phyloP scores from a whole-genome alignment of 2,888 invertebrate genomes.

The Pyrrhosoma nymphula region DNA sequence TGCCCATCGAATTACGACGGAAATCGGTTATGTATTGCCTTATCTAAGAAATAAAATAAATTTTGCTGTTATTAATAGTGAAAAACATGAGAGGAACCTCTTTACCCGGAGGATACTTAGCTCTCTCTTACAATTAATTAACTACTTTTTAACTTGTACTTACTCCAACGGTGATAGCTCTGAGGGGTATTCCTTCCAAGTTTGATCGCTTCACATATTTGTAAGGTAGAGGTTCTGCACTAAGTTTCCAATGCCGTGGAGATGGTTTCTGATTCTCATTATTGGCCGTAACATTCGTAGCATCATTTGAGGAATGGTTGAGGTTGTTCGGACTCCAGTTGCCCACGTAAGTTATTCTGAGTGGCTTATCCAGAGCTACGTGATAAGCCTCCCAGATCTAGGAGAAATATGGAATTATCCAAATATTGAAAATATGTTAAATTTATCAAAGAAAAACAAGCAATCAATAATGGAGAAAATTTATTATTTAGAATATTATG shows the following conservation, averaged over 20 bases:
- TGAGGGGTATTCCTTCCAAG: constrained; percentile 48
- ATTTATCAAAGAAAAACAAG: no score
- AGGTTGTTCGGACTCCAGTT: neutral
- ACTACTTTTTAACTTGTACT: neutral
- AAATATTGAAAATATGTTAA: no score
- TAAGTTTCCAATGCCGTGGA: neutral
- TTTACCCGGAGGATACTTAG: neutral
- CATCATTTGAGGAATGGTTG: neutral
- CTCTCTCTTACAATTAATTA: no score
- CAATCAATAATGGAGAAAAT: no score
- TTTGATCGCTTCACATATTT: constrained; percentile 48
- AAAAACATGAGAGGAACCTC: neutral
- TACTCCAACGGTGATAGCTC: constrained; percentile 47
- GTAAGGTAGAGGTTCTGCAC: neutral
- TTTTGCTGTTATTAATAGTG: neutral
- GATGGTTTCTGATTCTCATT: neutral
- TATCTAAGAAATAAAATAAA: neutral
- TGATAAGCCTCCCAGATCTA: constrained; percentile 50
- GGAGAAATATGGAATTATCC: neutral
- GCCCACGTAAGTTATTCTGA: constrained; percentile 8
- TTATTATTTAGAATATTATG: no score
- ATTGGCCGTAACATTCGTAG: neutral
- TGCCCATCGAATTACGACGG: constrained; percentile 11
- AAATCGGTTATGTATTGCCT: constrained; percentile 50
- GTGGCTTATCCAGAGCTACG: constrained; percentile 28